Evolutionary conservation across 1,140 invertebrate species (phyloP).

Genomic region (Oncopeltus fasciatus): DNA sequence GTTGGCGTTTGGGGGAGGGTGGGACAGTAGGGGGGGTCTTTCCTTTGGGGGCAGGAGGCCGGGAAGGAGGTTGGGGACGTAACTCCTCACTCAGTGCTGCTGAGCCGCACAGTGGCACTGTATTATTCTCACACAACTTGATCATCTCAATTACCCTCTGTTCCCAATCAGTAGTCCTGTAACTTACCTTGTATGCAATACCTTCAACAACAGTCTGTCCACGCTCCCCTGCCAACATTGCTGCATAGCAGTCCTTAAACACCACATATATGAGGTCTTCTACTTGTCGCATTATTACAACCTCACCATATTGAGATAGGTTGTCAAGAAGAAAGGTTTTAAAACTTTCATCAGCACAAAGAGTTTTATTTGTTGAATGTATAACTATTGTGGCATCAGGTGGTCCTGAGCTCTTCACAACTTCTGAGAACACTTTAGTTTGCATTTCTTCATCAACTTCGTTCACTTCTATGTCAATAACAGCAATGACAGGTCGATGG

Average conservation of each 20-base stretch:
- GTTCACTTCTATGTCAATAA: slow-evolving; percentile 76
- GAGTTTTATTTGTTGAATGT: slow-evolving; percentile 22
- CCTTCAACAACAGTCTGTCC: slow-evolving; percentile 7
- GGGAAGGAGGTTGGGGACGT: not conserved
- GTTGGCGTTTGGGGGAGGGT: not conserved
- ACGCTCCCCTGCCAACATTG: slow-evolving; percentile 53
- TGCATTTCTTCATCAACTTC: slow-evolving; percentile 59
- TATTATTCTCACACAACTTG: slow-evolving; percentile 16
- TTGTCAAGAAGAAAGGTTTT: slow-evolving; percentile 56
- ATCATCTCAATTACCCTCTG: slow-evolving; percentile 3
- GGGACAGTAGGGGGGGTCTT: not conserved
- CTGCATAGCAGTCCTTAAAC: slow-evolving; percentile 70
- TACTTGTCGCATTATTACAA: slow-evolving; percentile 82
- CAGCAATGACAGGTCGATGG: slow-evolving; percentile 83
- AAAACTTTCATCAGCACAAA: slow-evolving; percentile 49
- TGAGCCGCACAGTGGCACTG: slow-evolving; percentile 12
- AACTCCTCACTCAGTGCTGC: not conserved
- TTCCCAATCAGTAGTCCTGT: slow-evolving; percentile 10
- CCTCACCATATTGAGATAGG: slow-evolving; percentile 62
- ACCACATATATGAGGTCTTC: slow-evolving; percentile 78
- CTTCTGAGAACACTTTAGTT: slow-evolving; percentile 62
- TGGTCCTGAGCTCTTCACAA: slow-evolving; percentile 77
- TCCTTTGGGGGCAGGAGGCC: slow-evolving; percentile 5
- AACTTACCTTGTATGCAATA: slow-evolving; percentile 5
- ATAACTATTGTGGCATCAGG: slow-evolving; percentile 83